Evolutionary conservation across 2,797 vertebrate genomes (phyloP), one percentile per base, ranked within the genome.

Genomic region (Argyrosomus regius): DNA sequence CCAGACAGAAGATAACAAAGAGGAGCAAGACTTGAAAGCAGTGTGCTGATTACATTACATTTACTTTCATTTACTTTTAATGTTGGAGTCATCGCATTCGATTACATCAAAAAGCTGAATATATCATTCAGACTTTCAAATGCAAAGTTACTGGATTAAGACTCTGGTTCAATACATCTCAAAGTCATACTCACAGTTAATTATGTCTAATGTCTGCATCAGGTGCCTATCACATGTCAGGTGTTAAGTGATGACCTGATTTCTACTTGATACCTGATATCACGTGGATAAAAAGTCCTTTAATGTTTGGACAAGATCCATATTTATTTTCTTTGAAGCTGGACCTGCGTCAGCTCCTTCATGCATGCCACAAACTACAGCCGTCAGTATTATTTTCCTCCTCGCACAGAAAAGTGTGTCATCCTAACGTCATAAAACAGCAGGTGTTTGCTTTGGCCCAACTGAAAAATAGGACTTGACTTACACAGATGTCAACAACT

Each of bases 51-150:
- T 53, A 17, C 6, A 64, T 68, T 43, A 20, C 11, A 46, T 46
- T 39, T n/a, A 28, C 10, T 58, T 73, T 49, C 6, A 7, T 74
- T 5, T 20, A 35, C 3, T 54, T 4, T 65, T 48, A 0, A 24
- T 67, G 50, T 80, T 5, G 14, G 7, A 68, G 16, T 72, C 43
- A 69, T 70, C 6, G n/a, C 16, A 39, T 48, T 41, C n/a, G 22
- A 67, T 70, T 66, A 4, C 18, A 66, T 71, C 9, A 69, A 60
- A 73, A 67, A 41, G 13, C 2, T 50, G 9, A 26, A 41, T 72
- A 13, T 45, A 16, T 26, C 10, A 60, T 49, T 58, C 14, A 56
- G 20, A 53, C 18, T 45, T 56, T 13, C 11, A 13, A 16, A 2
- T 64, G 9, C 11, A 7, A 56, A 35, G 1, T 48, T 20, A 35